Conservation (phyloP, 1,140 invertebrate species). For the Drosophila saltans region DNA sequence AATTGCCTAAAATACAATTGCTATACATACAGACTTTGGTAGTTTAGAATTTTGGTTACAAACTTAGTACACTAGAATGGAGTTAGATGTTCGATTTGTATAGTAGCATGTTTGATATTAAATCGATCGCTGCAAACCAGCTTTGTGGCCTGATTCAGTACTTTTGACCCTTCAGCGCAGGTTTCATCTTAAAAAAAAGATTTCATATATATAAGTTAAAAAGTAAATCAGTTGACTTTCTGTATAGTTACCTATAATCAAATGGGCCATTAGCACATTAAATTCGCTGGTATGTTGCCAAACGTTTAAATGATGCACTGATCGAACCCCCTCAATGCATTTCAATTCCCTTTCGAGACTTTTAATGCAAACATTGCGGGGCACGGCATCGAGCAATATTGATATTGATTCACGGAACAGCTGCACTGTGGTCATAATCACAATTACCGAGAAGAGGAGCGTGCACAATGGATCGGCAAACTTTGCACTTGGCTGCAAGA, state of each 20-base stretch:
- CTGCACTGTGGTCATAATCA: slow-evolving; percentile 90
- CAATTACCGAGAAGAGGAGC: slow-evolving; percentile 93
- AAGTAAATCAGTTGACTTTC: background rate
- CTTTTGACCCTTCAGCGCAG: slow-evolving; percentile 83
- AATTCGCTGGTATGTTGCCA: slow-evolving; percentile 92
- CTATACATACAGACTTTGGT: slow-evolving; percentile 49
- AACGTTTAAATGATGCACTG: slow-evolving; percentile 91
- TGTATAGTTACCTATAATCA: slow-evolving; percentile 87
- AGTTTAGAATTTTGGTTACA: slow-evolving; percentile 21
- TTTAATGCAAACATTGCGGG: slow-evolving; percentile 84
- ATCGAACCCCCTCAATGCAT: slow-evolving; percentile 86
- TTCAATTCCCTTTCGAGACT: slow-evolving; percentile 85
- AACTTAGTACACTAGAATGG: slow-evolving; percentile 34
- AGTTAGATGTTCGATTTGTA: slow-evolving; percentile 85
- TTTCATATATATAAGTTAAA: background rate
- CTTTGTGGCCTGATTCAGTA: slow-evolving; percentile 85
- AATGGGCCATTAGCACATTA: slow-evolving; percentile 88
- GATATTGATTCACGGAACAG: slow-evolving; percentile 90
- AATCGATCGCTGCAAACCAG: slow-evolving; percentile 84
- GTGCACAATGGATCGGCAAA: slow-evolving; percentile 95
- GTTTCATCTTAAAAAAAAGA: slow-evolving; percentile 80
- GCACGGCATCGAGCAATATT: slow-evolving; percentile 92
- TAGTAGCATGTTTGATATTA: slow-evolving; percentile 86
- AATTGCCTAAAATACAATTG: slow-evolving; percentile 26
- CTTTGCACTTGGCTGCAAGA: slow-evolving; percentile 87